Conservation (phyloP, 1,140 invertebrate genomes). For the Meloidogyne exigua region DNA sequence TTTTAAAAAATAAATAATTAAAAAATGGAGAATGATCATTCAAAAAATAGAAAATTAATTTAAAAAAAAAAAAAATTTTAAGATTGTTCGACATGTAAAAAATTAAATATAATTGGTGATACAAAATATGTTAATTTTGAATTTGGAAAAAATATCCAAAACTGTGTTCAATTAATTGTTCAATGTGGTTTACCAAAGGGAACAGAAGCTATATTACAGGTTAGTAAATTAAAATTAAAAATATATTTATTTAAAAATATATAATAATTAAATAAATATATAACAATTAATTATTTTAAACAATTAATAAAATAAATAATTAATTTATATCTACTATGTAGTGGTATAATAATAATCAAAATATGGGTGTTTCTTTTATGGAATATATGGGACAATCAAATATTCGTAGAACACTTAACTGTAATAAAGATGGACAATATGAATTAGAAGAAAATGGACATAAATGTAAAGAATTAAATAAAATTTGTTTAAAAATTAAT, state of each 20-base stretch:
- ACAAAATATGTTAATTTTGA: conserved; percentile 15
- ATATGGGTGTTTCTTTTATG: conserved; percentile 15
- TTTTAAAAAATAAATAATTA: not conserved
- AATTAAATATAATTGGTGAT: not conserved
- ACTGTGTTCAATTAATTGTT: conserved; percentile 6
- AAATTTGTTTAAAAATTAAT: not conserved
- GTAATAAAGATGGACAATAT: conserved; percentile 9
- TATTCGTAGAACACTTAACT: not conserved
- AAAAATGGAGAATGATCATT: too few relatives aligned
- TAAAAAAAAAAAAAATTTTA: not conserved
- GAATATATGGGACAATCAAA: conserved; percentile 4
- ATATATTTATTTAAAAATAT: too few relatives aligned
- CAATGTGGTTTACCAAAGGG: not conserved
- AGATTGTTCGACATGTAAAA: not conserved
- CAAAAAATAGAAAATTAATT: too few relatives aligned
- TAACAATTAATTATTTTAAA: too few relatives aligned
- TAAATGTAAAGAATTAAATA: not conserved
- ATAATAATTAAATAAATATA: too few relatives aligned
- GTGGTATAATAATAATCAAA: conserved; percentile 7
- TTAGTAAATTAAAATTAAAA: not conserved
- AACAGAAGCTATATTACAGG: conserved; percentile 9
- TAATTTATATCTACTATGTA: not conserved
- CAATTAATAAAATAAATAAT: too few relatives aligned
- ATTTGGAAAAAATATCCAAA: not conserved
- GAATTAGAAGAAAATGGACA: conserved; percentile 5